A percentile compares a stretch with the other conserved stretches of the same genome.
phyloP scores from a whole-genome alignment of 1,140 invertebrate species.

The Drosophila chauvacae region DNA sequence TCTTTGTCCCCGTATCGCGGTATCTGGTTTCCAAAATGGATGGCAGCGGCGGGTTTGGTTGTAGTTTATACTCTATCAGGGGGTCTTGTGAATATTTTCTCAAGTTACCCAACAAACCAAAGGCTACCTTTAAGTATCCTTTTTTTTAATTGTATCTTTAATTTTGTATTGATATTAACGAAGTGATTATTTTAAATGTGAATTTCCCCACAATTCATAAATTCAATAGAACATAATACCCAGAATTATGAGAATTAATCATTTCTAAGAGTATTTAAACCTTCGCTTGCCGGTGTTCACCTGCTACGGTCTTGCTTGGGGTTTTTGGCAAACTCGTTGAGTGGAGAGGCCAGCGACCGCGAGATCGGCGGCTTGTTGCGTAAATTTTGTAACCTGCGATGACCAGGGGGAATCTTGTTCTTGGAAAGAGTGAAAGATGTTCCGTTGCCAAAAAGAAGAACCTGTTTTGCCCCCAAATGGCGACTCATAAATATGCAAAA shows the following conservation, averaged over 20 bases:
- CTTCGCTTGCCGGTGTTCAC: not conserved
- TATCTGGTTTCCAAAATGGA: constrained; percentile 56
- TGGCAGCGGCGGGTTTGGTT: constrained; percentile 20
- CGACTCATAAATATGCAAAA: constrained; percentile 70
- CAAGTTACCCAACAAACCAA: not conserved
- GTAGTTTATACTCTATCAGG: constrained; percentile 26
- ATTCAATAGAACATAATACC: not conserved
- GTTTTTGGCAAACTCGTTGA: constrained; percentile 75
- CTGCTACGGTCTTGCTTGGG: constrained; percentile 26
- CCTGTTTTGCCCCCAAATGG: constrained; percentile 55
- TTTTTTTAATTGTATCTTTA: not conserved
- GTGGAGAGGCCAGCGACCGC: constrained; percentile 76
- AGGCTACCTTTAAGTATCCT: not conserved
- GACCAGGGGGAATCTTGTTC: constrained; percentile 58
- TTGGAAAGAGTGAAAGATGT: constrained; percentile 79
- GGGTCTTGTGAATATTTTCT: not conserved
- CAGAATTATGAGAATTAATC: no score
- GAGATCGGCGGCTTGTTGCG: constrained; percentile 57
- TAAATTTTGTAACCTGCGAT: constrained; percentile 57
- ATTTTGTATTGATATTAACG: not conserved
- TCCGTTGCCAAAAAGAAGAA: constrained; percentile 56
- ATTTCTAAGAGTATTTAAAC: constrained; percentile 37
- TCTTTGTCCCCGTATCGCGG: constrained; percentile 40
- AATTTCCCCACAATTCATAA: not conserved
- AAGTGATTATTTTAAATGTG: no score